phyloP scores from a whole-genome alignment of 2,797 vertebrate genomes.

The Chrosomus eos region DNA sequence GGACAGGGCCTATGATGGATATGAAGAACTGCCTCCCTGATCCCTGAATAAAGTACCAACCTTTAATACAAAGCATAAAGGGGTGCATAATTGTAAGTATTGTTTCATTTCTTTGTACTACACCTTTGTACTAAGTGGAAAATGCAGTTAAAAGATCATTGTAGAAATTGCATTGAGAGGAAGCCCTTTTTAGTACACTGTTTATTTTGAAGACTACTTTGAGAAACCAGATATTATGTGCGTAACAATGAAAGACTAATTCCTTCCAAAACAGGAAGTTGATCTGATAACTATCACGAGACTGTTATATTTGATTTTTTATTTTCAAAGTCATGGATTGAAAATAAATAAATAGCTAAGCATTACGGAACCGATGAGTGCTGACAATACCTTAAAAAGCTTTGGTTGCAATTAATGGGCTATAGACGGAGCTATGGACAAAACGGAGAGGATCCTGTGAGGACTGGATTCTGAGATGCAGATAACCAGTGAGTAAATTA shows the following conservation, averaged over 20 bases:
- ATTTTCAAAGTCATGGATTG: slow-evolving; percentile 78
- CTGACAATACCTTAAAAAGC: slow-evolving; percentile 79
- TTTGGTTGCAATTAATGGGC: slow-evolving; percentile 80
- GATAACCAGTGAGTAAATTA: slow-evolving; percentile 79
- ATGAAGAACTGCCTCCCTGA: neutral
- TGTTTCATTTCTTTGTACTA: slow-evolving; percentile 46
- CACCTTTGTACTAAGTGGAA: slow-evolving; percentile 38
- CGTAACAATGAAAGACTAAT: slow-evolving; percentile 77
- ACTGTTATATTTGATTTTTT: slow-evolving; percentile 71
- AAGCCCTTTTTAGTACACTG: slow-evolving; percentile 66
- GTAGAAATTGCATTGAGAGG: slow-evolving; percentile 66
- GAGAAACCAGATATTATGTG: slow-evolving; percentile 72
- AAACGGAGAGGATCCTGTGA: slow-evolving; percentile 74
- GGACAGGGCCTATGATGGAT: neutral
- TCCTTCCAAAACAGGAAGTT: slow-evolving; percentile 72
- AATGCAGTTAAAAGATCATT: slow-evolving; percentile 52
- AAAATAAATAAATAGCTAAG: slow-evolving; percentile 68
- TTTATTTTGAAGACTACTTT: slow-evolving; percentile 69
- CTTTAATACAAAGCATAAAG: neutral
- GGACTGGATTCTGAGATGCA: slow-evolving; percentile 78
- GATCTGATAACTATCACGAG: slow-evolving; percentile 72
- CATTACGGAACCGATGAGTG: slow-evolving; percentile 84
- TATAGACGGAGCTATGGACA: slow-evolving; percentile 77
- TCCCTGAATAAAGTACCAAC: neutral
- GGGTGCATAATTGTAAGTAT: neutral